phyloP scores from a whole-genome alignment of 2,888 invertebrate genomes.

The Clistopyga incitator region DNA sequence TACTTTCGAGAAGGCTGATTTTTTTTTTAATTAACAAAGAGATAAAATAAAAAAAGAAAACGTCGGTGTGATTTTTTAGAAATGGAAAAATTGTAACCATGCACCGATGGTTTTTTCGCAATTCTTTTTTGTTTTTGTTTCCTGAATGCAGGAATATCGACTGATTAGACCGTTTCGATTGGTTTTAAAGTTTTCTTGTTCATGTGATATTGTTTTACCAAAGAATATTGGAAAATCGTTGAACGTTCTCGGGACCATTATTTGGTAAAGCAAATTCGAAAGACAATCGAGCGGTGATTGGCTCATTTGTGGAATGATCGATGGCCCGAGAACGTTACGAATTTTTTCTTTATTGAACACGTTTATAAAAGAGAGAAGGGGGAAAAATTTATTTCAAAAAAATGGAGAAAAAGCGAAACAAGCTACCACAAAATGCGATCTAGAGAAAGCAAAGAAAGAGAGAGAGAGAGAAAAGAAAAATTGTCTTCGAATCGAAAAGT shows the following conservation, averaged over 20 bases:
- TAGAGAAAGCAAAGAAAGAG: slow-evolving; percentile 59
- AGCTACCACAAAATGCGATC: slow-evolving; percentile 59
- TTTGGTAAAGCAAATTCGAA: slow-evolving; percentile 40
- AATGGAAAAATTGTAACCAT: slow-evolving; percentile 74
- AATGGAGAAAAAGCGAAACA: slow-evolving; percentile 70
- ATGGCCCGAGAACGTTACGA: slow-evolving; percentile 72
- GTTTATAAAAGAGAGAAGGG: slow-evolving; percentile 59
- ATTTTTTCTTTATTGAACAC: slow-evolving; percentile 73
- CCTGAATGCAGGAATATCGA: slow-evolving; percentile 73
- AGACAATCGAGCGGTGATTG: slow-evolving; percentile 42
- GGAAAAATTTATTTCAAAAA: slow-evolving; percentile 68
- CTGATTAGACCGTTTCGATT: slow-evolving; percentile 82
- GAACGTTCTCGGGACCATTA: slow-evolving; percentile 73
- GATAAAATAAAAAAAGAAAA: slow-evolving; percentile 59
- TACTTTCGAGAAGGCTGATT: slow-evolving; percentile 83
- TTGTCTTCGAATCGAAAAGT: slow-evolving; percentile 69
- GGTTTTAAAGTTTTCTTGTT: slow-evolving; percentile 80
- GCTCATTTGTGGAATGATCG: slow-evolving; percentile 34
- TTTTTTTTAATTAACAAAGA: slow-evolving; percentile 73
- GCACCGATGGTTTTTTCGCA: slow-evolving; percentile 72
- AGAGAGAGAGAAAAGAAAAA: slow-evolving; percentile 59
- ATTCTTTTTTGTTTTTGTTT: slow-evolving; percentile 68
- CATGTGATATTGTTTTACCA: slow-evolving; percentile 84
- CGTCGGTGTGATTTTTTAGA: slow-evolving; percentile 78
- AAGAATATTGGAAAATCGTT: slow-evolving; percentile 83